Conservation (phyloP, 1,140 invertebrate genomes). For the Himalopsyche phryganea region DNA sequence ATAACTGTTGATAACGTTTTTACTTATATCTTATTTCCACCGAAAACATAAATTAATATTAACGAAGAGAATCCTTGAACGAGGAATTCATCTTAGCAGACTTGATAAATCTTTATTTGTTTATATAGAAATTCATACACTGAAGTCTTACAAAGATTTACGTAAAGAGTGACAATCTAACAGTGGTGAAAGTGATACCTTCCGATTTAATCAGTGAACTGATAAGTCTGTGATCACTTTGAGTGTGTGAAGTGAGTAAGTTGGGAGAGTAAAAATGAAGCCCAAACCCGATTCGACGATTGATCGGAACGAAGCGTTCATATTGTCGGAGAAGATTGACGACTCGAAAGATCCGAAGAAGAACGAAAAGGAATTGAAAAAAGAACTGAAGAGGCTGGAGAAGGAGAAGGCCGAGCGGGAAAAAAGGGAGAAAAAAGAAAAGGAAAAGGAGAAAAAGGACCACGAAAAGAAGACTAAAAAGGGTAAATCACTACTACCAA, state of each 20-base stretch:
- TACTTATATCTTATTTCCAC: too few relatives aligned
- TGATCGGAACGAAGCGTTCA: conserved; percentile 44
- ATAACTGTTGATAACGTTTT: too few relatives aligned
- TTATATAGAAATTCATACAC: too few relatives aligned
- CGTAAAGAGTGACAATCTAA: too few relatives aligned
- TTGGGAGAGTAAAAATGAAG: conserved; percentile 39
- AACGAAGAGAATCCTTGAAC: too few relatives aligned
- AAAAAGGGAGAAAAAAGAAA: conserved; percentile 52
- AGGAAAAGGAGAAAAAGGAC: conserved; percentile 52
- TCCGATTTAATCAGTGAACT: too few relatives aligned
- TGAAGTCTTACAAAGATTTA: too few relatives aligned
- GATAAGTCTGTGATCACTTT: too few relatives aligned
- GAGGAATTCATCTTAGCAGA: too few relatives aligned
- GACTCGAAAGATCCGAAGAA: conserved; percentile 48
- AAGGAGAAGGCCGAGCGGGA: conserved; percentile 51
- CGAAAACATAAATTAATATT: too few relatives aligned
- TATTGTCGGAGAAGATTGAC: conserved; percentile 53
- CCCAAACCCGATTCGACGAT: conserved; percentile 44
- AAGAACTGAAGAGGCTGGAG: conserved; percentile 50
- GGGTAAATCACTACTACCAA: conserved; percentile 39
- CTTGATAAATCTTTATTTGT: too few relatives aligned
- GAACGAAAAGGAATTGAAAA: conserved; percentile 52
- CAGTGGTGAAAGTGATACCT: too few relatives aligned
- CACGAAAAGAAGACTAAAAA: conserved; percentile 51
- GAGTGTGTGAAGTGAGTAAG: background rate